phyloP scores from a whole-genome alignment of 2,797 vertebrate genomes.

The Urosaurus nigricauda region DNA sequence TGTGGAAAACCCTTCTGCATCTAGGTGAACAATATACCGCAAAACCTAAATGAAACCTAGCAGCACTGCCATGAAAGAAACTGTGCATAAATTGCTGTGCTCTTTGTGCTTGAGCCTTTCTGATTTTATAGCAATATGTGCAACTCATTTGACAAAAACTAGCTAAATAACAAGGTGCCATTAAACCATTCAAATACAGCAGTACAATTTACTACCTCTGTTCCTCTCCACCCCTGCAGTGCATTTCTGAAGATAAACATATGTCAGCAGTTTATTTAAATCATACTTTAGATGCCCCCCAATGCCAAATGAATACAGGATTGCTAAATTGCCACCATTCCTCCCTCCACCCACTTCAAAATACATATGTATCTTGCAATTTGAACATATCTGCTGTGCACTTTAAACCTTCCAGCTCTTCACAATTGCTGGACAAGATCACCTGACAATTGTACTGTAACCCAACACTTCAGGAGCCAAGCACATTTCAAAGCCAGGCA shows the following conservation, averaged over 20 bases:
- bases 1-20: slow-evolving; percentile 3
- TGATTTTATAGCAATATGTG: neutral
- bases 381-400: neutral
- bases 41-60: neutral
- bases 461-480: neutral
- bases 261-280: neutral
- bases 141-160: neutral
- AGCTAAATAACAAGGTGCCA: neutral
- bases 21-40: neutral
- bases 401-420: neutral
- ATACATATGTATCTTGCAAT: neutral
- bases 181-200: neutral
- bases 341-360: neutral
- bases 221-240: neutral
- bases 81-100: neutral
- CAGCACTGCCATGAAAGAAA: neutral
- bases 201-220: neutral
- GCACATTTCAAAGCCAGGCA: slow-evolving; percentile 9
- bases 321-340: neutral
- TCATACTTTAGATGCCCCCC: neutral
- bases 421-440: slow-evolving; percentile 5
- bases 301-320: neutral
- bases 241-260: slow-evolving; percentile 11
- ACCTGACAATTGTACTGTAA: neutral
- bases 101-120: neutral